Conservation (phyloP, 2,888 invertebrate genomes). For the Rhynchonema sp. region DNA sequence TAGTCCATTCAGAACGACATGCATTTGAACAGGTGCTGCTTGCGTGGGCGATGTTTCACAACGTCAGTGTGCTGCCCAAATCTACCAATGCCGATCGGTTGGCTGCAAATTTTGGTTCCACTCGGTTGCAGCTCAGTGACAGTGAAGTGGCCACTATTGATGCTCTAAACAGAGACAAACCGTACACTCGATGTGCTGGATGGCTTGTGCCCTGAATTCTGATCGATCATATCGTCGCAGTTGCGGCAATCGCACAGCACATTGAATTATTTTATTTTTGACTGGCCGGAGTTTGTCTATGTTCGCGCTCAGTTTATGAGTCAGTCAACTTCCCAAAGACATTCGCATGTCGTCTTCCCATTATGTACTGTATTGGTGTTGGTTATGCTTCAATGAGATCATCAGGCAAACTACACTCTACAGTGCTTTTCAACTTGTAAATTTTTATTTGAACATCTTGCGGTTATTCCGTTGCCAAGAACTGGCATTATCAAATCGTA, state of each 20-base stretch:
- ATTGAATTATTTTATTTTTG: too few species aligned
- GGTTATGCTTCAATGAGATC: neutral
- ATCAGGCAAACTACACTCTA: too few species aligned
- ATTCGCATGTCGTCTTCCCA: too few species aligned
- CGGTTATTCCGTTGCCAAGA: too few species aligned
- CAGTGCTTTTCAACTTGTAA: neutral
- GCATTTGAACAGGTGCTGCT: slow-evolving; percentile 53
- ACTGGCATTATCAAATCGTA: too few species aligned
- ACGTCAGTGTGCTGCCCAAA: slow-evolving; percentile 32
- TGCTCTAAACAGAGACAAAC: neutral
- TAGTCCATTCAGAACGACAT: too few species aligned
- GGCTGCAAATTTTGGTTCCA: neutral
- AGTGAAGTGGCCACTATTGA: neutral
- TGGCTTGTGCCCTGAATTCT: slow-evolving; percentile 5
- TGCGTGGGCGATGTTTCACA: slow-evolving; percentile 52
- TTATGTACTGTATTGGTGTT: too few species aligned
- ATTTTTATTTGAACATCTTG: too few species aligned
- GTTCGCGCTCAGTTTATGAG: neutral
- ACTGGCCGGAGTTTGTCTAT: neutral
- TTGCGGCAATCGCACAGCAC: too few species aligned
- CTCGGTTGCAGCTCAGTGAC: neutral
- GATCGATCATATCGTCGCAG: neutral
- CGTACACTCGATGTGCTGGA: slow-evolving; percentile 2
- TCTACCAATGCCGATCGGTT: slow-evolving; percentile 4
- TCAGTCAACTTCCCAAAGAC: too few species aligned